Evolutionary conservation across 1,140 invertebrate species (phyloP), one percentile per base, ranked within the genome.

Genomic region (Psix sp.): DNA sequence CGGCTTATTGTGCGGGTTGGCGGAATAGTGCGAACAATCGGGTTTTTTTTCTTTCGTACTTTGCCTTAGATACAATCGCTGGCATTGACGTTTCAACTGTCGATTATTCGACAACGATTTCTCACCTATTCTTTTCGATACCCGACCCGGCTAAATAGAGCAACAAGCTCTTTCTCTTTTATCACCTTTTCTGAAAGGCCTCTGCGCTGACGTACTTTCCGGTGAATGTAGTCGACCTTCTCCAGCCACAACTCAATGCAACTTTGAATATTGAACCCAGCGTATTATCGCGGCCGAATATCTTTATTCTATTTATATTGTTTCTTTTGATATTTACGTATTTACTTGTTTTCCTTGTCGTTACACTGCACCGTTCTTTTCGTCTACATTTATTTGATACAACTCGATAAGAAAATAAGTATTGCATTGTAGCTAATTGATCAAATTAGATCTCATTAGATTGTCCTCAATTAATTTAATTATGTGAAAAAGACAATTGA

Each of bases 221-320:
- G 71, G 80, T 83, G 81, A 83, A 83, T 83, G 81, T 82, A 81
- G 81, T 83, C 71, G 80, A 74, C 81, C 81, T 83, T 83, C 80
- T 74, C 42, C 14, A 62, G 62, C 62, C 57, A 71, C 42, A 54
- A 26, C 29, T 57, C 51, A 57, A 21, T 11, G 10, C 29, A 52
- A 20, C 36, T 11, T 21, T 29, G 33, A 35, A 35, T 36, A 38
- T 57, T 68, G 45, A 48, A 24, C 43, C 46, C 46, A 46, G 16
- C 11, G 16, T 1, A 13, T 5, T 13, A 13, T 11, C 13, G 13
- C 33, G 13, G 13, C 13, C 5, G 6, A 39, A 7, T 16, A 17
- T 39, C 18, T 39, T 39, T 16, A 38, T 38, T 4, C 13, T 38
- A n/a, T 38, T 15, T 4, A 33, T n/a, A 33, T 11, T 38, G 13